Evolutionary conservation across 2,888 invertebrate genomes (phyloP), one percentile per base, ranked within the genome.

Genomic region (Cactoblastis cactorum): DNA sequence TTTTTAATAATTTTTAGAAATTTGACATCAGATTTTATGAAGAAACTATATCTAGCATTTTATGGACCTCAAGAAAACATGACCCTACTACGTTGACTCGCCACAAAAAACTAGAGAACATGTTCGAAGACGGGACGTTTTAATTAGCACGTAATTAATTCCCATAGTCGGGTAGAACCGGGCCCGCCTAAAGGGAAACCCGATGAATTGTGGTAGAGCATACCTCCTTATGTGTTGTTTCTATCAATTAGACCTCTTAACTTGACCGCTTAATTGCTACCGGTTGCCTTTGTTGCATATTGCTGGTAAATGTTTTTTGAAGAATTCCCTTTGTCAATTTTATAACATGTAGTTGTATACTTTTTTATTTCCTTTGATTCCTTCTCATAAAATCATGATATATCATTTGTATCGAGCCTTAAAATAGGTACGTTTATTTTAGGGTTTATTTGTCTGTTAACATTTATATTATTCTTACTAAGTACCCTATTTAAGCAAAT

Each of bases 141-240:
- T 77, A 77, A 79, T 80, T 80, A 80, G 67, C 71, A 66, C 59
- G 58, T 74, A 73, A 77, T 80, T 74, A 76, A 74, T 71, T 65
- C 61, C 53, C 35, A 45, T 54, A 46, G 51, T 3, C 22, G 47
- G 49, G 38, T 37, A 19, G 28, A 38, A 41, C 24, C 38, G 17
- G 37, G 22, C 47, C 41, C n/a, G 39, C 32, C 49, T 41, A 18
- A 9, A 28, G 48, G 24, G 33, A 33, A 41, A 51, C 28, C 45
- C 18, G 48, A 51, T 56, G 53, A 56, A 61, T 48, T 55, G 51
- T 53, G 57, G 56, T 58, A 51, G 54, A 58, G 57, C 55, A 62
- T 53, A 45, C 54, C 51, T 53, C 50, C 64, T 67, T 62, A 51
- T 22, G 41, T 49, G 19, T 49, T 58, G 63, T 64, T 54, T 67